These are phyloP conservation scores for Paraescarpia echinospica DNA, from an alignment of 1,140 invertebrate genomes.

Conservation along the genomic window DNA sequence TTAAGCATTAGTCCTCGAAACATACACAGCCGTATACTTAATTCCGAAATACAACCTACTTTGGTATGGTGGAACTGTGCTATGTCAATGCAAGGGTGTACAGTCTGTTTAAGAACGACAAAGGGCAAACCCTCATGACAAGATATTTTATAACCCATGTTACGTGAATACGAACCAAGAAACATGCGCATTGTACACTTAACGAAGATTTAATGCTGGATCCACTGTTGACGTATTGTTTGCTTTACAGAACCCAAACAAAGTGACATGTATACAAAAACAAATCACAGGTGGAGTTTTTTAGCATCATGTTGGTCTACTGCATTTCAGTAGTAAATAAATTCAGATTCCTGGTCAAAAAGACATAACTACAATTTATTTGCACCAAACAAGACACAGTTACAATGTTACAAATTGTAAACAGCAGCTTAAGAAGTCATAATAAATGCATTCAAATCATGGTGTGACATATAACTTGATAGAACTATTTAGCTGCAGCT, in stretches of 20 bases:
- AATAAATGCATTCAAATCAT: no score
- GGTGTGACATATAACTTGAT: neutral
- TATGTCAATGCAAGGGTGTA: neutral
- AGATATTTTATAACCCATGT: neutral
- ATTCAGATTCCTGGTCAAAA: neutral
- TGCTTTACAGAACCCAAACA: neutral
- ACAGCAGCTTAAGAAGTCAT: no score
- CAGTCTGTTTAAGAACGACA: neutral
- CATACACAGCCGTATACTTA: neutral
- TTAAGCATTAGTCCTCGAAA: neutral
- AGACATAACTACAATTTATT: neutral
- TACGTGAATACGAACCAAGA: no score
- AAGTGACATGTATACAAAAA: neutral
- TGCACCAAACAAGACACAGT: neutral
- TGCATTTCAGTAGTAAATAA: neutral
- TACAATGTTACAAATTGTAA: no score
- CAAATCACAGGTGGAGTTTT: neutral
- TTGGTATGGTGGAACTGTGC: neutral
- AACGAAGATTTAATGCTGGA: neutral
- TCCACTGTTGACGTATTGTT: neutral
- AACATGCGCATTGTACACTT: neutral
- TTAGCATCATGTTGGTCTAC: neutral
- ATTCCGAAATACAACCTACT: neutral
- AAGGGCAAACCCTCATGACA: neutral
- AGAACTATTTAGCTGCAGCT: neutral